Evolutionary conservation across 37 sponge, comb jelly and placozoan genomes (phyloP), one percentile per base, ranked within the genome.

Genomic region (Spongilla lacustris): DNA sequence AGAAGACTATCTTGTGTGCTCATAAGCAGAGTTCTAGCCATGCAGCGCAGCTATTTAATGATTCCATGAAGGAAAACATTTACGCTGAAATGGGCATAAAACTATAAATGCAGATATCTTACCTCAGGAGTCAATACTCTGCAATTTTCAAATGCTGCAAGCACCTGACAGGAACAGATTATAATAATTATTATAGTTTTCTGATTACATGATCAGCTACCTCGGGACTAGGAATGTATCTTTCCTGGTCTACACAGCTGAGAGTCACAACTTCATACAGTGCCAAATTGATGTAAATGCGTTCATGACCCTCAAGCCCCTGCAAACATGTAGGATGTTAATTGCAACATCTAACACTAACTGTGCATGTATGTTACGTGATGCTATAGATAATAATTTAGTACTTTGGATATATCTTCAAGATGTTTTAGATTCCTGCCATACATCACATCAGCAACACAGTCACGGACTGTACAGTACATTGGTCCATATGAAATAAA

Each of bases 1-100:
- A 93, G 50, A 32, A 69, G 71, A 30, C 75, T 79, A 71, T 86
- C 86, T 48, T 93, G 89, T 28, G 75, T 66, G 72, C 89, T 89
- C 28, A 36, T 24, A 0, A 93, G 58, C 24, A 89, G 46, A 14
- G 31, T 25, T 24, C 75, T 31, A 66, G 89, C 86, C 23, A 73
- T 67, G 49, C 32, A 70, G 29, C 35, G 74, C 77, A 92, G 34
- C 88, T 87, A 81, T 58, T 58, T 58, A 1, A 58, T 58, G 19
- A 58, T 58, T 41, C 6, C 41, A 41, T 58, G 58, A 58, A 58
- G 21, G 19, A 13, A 10, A 58, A 58, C 21, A 58, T 58, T 41
- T 58, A 58, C 58, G 66, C 29, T 41, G 41, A 41, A 41, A 41
- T 41, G 41, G 6, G 41, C n/a, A n/a, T 35, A n/a, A 50, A 28